Conservation (phyloP, 2,113 vertebrate genomes). For the Notechis scutatus region DNA sequence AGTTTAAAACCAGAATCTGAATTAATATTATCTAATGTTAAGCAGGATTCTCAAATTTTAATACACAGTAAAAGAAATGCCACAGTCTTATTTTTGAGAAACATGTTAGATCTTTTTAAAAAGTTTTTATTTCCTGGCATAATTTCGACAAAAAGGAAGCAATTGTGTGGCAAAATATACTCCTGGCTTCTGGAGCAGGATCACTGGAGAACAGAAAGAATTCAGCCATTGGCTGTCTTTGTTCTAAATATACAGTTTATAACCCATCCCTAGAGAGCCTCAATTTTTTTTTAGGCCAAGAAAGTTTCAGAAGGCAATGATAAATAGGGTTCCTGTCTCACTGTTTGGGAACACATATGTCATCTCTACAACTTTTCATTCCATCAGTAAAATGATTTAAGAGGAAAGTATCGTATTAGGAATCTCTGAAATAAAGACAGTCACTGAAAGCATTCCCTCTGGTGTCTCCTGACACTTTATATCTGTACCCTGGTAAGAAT, state of each 20-base stretch:
- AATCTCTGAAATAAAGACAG: background rate
- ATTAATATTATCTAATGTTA: background rate
- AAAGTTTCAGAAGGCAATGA: constrained; percentile 1
- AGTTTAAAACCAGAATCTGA: background rate
- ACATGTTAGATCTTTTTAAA: background rate
- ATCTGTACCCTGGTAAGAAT: background rate
- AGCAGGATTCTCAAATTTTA: background rate
- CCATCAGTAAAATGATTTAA: background rate
- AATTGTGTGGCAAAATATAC: background rate
- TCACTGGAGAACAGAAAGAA: background rate
- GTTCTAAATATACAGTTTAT: constrained; percentile 4
- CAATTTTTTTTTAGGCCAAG: background rate
- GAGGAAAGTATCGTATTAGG: background rate
- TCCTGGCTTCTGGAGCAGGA: background rate
- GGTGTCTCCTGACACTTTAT: background rate
- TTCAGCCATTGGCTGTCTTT: background rate
- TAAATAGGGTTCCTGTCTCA: background rate
- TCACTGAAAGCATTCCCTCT: background rate
- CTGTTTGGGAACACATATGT: background rate
- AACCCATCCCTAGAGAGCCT: background rate
- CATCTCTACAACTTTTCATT: background rate
- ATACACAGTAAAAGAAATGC: background rate
- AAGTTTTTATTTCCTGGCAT: background rate
- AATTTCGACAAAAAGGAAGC: background rate
- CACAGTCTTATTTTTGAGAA: background rate